Evolutionary conservation across 1,140 invertebrate species (phyloP), one percentile per base, ranked within the genome.

Genomic region (Ceratina japonica): DNA sequence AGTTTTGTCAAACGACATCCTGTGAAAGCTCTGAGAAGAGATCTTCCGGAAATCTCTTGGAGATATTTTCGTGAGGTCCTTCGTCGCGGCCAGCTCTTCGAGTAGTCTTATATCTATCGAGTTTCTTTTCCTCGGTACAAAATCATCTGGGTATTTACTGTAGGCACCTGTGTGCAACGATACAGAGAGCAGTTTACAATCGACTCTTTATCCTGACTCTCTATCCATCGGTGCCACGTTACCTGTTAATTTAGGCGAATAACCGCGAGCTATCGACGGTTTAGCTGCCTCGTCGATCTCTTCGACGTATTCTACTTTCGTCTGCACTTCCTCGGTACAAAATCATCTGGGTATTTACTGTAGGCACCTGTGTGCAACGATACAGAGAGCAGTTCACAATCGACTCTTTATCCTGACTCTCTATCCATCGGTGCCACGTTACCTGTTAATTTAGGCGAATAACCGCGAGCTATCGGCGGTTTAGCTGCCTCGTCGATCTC

Each of bases 281-380:
- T 87, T 87, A 69, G 83, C 75, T 0, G 86, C 70, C 63, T 92
- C 91, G 3, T 91, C 90, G 7, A 75, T 70, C 61, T 91, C 91
- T 37, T 93, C 93, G 22, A 89, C 87, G 61, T 94, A 94, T 75
- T 95, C 94, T 20, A 97, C 94, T 71, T 95, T 95, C 68, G 94
- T 94, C 87, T 97, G 96, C 18, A n/a, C n/a, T 92, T 92, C 15
- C 90, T 86, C 63, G 91, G 86, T 62, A 92, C 86, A 52, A 92
- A 92, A 62, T 92, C 92, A 27, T 89, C 89, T 16, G 92, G 91
- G 76, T 91, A 92, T 85, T 87, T 89, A 66, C 81, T 85, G 71
- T 90, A 91, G 75, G 87, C 82, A 69, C 91, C 90, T n/a, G n/a
- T 90, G 69, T 3, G 18, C 5, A n/a, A 18, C 16, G 24, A 66